Conservation (phyloP, 2,113 vertebrate species). For the Xerus inauris region DNA sequence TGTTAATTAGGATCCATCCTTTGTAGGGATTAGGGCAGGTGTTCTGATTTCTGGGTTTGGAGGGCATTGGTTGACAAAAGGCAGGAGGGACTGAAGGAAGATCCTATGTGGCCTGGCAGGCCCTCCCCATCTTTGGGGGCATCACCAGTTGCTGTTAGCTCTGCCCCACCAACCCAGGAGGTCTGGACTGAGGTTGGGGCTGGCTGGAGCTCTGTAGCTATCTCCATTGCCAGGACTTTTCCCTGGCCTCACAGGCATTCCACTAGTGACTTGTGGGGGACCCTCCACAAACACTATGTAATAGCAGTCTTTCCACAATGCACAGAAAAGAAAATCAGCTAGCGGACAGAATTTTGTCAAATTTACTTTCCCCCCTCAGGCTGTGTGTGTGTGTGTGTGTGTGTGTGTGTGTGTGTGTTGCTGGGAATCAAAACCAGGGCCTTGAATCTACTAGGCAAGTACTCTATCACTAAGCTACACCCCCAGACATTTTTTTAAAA, state of each 20-base stretch:
- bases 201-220: background rate
- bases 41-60: background rate
- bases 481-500: background rate
- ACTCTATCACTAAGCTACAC: background rate
- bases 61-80: background rate
- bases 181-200: background rate
- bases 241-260: background rate
- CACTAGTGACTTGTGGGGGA: background rate
- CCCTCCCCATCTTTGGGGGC: background rate
- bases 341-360: background rate
- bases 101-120: too few species aligned
- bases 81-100: background rate
- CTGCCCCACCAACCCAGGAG: background rate
- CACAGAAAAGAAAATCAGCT: background rate
- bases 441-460: background rate
- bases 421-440: background rate
- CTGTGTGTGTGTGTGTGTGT: background rate
- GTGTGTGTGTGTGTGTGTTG: too few species aligned
- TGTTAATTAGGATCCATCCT: background rate
- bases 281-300: background rate
- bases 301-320: background rate
- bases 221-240: background rate
- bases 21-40: background rate
- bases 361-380: background rate
- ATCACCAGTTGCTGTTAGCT: background rate